phyloP scores from a whole-genome alignment of 2,113 vertebrate genomes.

The Dolichallabes microphthalmus region DNA sequence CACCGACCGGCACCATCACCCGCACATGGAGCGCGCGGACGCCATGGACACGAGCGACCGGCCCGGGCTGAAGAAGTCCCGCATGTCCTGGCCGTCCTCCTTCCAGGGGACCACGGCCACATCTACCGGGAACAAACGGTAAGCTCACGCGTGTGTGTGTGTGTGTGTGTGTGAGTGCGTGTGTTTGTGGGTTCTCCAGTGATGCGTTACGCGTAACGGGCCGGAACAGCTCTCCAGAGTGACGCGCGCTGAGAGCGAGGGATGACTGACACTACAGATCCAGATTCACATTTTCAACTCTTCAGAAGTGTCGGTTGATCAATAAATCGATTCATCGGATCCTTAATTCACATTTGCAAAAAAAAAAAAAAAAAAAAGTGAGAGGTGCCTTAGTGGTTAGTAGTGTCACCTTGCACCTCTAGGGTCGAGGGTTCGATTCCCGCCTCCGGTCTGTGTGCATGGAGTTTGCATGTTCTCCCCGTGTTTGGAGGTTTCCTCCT shows the following conservation, averaged over 20 bases:
- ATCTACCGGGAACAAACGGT: constrained; percentile 79
- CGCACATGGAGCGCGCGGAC: constrained; percentile 90
- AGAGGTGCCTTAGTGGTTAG: no score
- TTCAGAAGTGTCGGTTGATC: not conserved
- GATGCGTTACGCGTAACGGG: constrained; percentile 64
- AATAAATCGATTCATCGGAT: not conserved
- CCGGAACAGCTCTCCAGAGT: constrained; percentile 56
- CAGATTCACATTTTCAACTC: not conserved
- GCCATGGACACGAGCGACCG: constrained; percentile 91
- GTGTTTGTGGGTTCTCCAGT: constrained; percentile 69
- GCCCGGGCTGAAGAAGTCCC: constrained; percentile 86
- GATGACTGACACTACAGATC: not conserved
- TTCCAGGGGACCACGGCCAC: constrained; percentile 85
- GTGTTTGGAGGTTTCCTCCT: no score
- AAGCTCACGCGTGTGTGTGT: constrained; percentile 45
- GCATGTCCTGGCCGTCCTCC: constrained; percentile 96
- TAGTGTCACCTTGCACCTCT: no score
- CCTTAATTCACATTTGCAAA: not conserved
- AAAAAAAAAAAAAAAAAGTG: no score
- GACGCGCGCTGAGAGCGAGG: not conserved
- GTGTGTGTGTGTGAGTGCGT: not conserved
- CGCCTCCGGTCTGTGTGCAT: no score
- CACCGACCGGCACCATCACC: constrained; percentile 79
- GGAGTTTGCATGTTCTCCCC: no score
- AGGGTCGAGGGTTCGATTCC: no score